Percentiles rank a stretch among this genome's conserved stretches.
Conservation (phyloP, 2,888 invertebrate species). For the Glaucopsyche alexis region DNA sequence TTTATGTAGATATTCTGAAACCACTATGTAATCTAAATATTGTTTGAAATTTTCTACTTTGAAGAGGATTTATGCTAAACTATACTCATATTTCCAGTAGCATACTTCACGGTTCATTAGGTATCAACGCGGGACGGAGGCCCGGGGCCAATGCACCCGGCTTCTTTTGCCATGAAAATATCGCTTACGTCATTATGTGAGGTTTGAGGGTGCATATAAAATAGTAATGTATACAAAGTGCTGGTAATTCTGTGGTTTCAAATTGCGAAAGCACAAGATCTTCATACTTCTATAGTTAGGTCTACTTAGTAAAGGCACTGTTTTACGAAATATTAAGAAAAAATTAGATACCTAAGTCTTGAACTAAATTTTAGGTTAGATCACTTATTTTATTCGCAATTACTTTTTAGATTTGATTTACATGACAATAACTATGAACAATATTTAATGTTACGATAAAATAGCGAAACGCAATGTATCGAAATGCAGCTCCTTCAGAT, state of each 20-base stretch:
- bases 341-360: too few relatives aligned
- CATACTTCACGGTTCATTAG: constrained; percentile 60
- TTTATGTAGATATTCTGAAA: not conserved
- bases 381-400: too few relatives aligned
- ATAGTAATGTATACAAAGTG: not conserved
- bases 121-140: constrained; percentile 41
- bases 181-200: constrained; percentile 23
- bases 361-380: too few relatives aligned
- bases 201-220: constrained; percentile 29
- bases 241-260: not conserved
- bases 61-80: constrained; percentile 48
- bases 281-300: not conserved
- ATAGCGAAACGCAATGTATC: constrained; percentile 3
- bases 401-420: too few relatives aligned
- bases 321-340: too few relatives aligned
- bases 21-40: not conserved
- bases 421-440: not conserved
- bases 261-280: not conserved
- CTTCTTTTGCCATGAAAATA: constrained; percentile 33
- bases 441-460: not conserved
- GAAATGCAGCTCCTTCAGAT: constrained; percentile 10
- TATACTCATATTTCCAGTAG: constrained; percentile 50
- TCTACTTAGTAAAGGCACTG: not conserved
- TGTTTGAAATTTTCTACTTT: constrained; percentile 38
- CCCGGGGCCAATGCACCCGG: constrained; percentile 38